Conservation (phyloP, 2,797 vertebrate species). For the Spatula versicolor region DNA sequence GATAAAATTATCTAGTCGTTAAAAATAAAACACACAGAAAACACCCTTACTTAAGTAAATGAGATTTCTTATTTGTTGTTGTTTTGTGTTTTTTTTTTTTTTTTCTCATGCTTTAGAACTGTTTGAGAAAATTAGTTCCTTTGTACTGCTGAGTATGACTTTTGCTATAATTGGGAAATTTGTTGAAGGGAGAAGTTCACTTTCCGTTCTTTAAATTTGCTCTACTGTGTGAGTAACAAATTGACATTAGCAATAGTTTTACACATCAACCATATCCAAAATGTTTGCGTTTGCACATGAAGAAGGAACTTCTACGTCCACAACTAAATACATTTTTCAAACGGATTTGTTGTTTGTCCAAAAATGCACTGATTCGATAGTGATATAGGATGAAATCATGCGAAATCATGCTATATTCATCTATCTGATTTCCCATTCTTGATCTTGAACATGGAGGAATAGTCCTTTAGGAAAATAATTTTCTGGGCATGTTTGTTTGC, state of each 20-base stretch:
- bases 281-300: neutral
- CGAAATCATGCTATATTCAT: neutral
- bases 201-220: neutral
- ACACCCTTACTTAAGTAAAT: neutral
- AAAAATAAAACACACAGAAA: neutral
- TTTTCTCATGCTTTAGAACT: neutral
- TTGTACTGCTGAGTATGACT: neutral
- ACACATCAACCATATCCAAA: neutral
- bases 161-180: neutral
- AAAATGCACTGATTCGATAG: neutral
- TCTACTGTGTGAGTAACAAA: neutral
- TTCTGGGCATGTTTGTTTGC: neutral
- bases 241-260: neutral
- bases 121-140: neutral
- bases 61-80: neutral
- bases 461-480: neutral
- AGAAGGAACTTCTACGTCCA: neutral
- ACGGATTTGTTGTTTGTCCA: neutral
- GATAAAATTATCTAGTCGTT: neutral
- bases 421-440: neutral
- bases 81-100: neutral
- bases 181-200: neutral
- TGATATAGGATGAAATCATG: too few relatives aligned
- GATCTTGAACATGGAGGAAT: neutral
- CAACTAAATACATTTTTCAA: neutral